phyloP scores from a whole-genome alignment of 2,888 invertebrate genomes.

The Pasiphila rectangulata region DNA sequence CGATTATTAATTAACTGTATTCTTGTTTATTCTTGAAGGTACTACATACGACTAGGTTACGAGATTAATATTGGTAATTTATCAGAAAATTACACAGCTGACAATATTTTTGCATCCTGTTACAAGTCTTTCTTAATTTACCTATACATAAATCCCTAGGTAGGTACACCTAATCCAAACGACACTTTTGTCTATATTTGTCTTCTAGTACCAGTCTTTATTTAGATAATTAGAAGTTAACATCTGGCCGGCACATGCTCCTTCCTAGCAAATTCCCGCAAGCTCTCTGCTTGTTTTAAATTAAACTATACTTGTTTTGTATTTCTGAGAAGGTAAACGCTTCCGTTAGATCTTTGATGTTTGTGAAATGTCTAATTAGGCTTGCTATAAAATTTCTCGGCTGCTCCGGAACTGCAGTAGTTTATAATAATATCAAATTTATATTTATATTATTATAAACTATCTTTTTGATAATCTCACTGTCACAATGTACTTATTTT shows the following conservation, averaged over 20 bases:
- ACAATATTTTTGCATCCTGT: no score
- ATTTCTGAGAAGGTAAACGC: slow-evolving; percentile 25
- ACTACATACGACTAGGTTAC: no score
- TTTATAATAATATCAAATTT: no score
- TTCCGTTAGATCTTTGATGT: slow-evolving; percentile 30
- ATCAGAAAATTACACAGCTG: no score
- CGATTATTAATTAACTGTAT: no score
- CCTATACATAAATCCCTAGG: neutral
- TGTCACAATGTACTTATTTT: no score
- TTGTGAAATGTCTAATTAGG: slow-evolving; percentile 14
- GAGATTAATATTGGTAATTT: no score
- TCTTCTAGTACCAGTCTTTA: slow-evolving; percentile 18
- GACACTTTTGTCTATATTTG: slow-evolving; percentile 22
- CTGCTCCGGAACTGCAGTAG: neutral
- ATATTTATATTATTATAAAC: no score
- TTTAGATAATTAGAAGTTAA: slow-evolving; percentile 28
- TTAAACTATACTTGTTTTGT: slow-evolving; percentile 28
- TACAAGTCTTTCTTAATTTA: neutral
- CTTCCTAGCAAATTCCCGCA: slow-evolving; percentile 21
- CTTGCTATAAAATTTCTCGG: slow-evolving; percentile 3
- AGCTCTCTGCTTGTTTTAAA: slow-evolving; percentile 22
- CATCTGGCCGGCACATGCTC: slow-evolving; percentile 31
- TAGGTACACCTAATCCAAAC: slow-evolving; percentile 3
- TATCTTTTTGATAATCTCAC: no score
- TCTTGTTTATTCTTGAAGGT: no score